Percentiles rank a stretch among this genome's conserved stretches.
Evolutionary conservation across 53 echinoderm and acorn worm genomes (phyloP).

Genomic region (Crossaster papposus): DNA sequence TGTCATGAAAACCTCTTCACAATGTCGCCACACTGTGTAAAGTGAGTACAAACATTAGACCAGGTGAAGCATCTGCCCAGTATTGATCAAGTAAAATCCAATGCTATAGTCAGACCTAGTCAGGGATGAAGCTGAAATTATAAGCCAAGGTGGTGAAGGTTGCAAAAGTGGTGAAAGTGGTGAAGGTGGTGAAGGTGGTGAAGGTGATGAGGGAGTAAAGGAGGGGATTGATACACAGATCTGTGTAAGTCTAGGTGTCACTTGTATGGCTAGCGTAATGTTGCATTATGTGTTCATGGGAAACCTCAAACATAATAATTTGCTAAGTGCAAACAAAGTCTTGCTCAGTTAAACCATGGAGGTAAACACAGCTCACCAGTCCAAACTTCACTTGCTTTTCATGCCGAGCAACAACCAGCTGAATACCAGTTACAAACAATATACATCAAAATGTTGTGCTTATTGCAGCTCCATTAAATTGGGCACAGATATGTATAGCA

Average conservation of each 20-base stretch:
- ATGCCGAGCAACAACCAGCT: too few relatives aligned
- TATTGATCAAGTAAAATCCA: neutral
- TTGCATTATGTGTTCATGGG: neutral
- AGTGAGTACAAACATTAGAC: neutral
- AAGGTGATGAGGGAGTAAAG: neutral
- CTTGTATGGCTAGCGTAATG: neutral
- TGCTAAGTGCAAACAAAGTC: too few relatives aligned
- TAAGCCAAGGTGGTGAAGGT: neutral
- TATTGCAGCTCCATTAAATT: too few relatives aligned
- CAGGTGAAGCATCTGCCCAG: neutral
- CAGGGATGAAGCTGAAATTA: conserved; percentile 1
- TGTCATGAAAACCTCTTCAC: neutral
- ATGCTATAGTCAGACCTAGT: neutral
- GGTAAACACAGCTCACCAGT: too few relatives aligned
- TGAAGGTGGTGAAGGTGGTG: neutral
- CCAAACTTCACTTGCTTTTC: too few relatives aligned
- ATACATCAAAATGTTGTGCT: too few relatives aligned
- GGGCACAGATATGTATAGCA: too few relatives aligned
- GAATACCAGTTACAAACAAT: too few relatives aligned
- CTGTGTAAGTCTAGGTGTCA: neutral
- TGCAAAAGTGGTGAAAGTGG: neutral
- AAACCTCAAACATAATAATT: too few relatives aligned
- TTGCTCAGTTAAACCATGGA: too few relatives aligned
- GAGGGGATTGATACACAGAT: neutral
- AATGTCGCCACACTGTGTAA: neutral